phyloP scores from a whole-genome alignment of 2,797 vertebrate genomes.

The Parauchenoglanis punctatus region DNA sequence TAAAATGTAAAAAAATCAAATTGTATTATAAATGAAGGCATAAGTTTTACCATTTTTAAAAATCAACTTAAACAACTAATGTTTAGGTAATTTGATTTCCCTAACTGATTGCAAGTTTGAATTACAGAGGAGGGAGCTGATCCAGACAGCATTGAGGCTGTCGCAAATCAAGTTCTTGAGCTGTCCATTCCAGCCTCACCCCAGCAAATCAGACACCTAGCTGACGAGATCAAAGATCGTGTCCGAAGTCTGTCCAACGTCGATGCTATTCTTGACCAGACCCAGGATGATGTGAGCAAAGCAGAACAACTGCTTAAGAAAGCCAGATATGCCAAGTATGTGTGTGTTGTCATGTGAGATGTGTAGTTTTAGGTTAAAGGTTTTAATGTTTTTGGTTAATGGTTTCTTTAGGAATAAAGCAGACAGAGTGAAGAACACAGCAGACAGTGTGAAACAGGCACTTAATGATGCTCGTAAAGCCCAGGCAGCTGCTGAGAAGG shows the following conservation, averaged over 20 bases:
- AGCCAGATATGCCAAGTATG: slow-evolving; percentile 87
- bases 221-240: slow-evolving; percentile 88
- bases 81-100: neutral
- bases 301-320: slow-evolving; percentile 87
- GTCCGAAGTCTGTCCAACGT: slow-evolving; percentile 91
- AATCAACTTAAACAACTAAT: neutral
- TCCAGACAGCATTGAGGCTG: slow-evolving; percentile 91
- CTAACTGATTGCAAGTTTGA: slow-evolving; percentile 13
- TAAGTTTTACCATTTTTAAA: neutral
- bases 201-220: slow-evolving; percentile 87
- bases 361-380: neutral
- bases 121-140: slow-evolving; percentile 93
- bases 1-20: neutral
- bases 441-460: slow-evolving; percentile 81
- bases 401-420: slow-evolving; percentile 75
- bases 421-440: slow-evolving; percentile 83
- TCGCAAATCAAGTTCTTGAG: slow-evolving; percentile 89
- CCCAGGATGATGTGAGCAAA: slow-evolving; percentile 83
- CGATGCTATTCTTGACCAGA: slow-evolving; percentile 89
- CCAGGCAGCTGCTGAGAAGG: slow-evolving; percentile 84
- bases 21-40: too few relatives aligned
- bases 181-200: slow-evolving; percentile 94
- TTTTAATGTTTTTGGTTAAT: neutral
- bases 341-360: slow-evolving; percentile 21
- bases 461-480: slow-evolving; percentile 82